A percentile compares a stretch with the other conserved stretches of the same genome.
Evolutionary conservation across 2,113 vertebrate genomes (phyloP).

Genomic region (Ceyx melanurus): DNA sequence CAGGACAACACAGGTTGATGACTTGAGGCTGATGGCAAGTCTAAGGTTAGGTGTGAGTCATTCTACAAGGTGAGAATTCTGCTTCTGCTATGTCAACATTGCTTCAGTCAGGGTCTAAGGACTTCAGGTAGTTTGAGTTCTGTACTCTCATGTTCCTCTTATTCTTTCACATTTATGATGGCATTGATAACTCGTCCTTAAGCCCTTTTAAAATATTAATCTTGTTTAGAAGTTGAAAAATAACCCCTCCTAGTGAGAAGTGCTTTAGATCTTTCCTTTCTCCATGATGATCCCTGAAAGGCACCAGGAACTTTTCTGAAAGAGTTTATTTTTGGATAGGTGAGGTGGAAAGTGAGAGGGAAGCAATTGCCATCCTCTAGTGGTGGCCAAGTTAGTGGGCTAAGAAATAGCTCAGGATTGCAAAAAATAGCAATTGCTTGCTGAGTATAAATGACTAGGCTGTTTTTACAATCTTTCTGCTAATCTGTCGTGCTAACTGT

Average conservation of each 20-base stretch:
- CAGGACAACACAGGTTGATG: background rate
- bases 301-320: background rate
- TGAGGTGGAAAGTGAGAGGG: background rate
- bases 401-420: background rate
- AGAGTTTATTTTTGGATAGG: background rate
- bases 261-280: background rate
- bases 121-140: background rate
- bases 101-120: background rate
- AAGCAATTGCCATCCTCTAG: background rate
- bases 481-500: background rate
- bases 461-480: background rate
- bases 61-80: background rate
- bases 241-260: background rate
- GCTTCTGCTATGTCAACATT: background rate
- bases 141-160: background rate
- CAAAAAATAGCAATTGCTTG: background rate
- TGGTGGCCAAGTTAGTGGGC: background rate
- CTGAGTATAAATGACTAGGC: background rate
- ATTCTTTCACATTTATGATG: background rate
- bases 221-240: background rate
- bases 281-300: background rate
- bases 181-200: background rate
- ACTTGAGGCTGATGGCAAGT: background rate
- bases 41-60: background rate
- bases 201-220: background rate